Conservation (phyloP, 2,888 invertebrate genomes). For the Zygothrica quintamaculata region DNA sequence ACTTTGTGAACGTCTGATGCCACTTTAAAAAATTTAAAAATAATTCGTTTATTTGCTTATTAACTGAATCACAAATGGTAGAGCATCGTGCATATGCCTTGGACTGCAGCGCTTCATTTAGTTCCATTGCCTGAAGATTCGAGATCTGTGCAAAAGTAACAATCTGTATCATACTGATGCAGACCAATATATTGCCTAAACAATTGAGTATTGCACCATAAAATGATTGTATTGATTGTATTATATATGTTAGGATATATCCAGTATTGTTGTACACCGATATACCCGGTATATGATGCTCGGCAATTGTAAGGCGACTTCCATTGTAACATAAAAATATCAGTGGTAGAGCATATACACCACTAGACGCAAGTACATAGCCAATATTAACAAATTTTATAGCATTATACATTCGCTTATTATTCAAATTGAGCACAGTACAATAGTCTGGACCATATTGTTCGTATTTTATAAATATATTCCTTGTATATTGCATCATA, state of each 20-base stretch:
- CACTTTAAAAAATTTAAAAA: conserved; percentile 13
- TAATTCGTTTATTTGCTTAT: too few species aligned
- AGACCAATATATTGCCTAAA: conserved; percentile 40
- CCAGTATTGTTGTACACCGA: conserved; percentile 36
- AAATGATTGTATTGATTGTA: conserved; percentile 34
- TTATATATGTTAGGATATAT: conserved; percentile 33
- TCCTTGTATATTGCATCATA: too few species aligned
- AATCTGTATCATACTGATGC: conserved; percentile 38
- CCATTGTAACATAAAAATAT: not conserved
- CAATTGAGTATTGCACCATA: conserved; percentile 49
- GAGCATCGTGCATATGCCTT: not conserved
- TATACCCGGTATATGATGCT: conserved; percentile 43
- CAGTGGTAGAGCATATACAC: too few species aligned
- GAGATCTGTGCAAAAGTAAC: conserved; percentile 16
- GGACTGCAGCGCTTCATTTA: not conserved
- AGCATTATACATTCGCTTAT: not conserved
- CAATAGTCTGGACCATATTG: too few species aligned
- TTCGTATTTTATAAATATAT: too few species aligned
- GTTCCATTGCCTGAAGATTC: not conserved
- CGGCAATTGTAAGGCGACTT: conserved; percentile 1
- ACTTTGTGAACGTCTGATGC: conserved; percentile 38
- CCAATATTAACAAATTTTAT: too few species aligned
- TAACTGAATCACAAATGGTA: too few species aligned
- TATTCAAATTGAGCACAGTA: not conserved
- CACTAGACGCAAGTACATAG: not conserved